Evolutionary conservation across 2,113 vertebrate genomes (phyloP).

Genomic region (Crotalus helleri): DNA sequence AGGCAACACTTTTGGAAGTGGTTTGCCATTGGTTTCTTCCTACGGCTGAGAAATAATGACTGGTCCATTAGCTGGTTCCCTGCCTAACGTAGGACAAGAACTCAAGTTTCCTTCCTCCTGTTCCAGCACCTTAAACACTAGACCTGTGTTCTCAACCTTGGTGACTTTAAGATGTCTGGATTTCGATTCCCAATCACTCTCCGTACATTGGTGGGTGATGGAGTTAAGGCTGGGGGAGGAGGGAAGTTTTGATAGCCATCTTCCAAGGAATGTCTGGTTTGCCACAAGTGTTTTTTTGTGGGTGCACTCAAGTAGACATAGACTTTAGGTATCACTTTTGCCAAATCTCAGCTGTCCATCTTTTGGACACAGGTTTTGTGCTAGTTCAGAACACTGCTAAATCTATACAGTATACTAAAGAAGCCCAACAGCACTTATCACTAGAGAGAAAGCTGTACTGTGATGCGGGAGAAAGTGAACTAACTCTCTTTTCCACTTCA

Average conservation of each 20-base stretch:
- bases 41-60: neutral
- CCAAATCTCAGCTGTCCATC: neutral
- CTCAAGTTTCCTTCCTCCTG: neutral
- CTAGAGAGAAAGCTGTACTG: neutral
- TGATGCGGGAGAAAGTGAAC: neutral
- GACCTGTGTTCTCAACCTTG: neutral
- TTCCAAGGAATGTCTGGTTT: neutral
- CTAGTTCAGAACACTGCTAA: neutral
- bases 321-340: neutral
- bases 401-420: neutral
- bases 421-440: neutral
- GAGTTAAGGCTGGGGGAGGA: neutral
- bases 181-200: neutral
- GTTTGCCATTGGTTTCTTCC: neutral
- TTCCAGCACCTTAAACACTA: neutral
- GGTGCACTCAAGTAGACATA: neutral
- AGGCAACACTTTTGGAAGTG: neutral
- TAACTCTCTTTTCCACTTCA: neutral
- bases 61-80: neutral
- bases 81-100: neutral
- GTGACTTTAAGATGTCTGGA: neutral
- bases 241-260: neutral
- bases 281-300: neutral
- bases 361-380: neutral
- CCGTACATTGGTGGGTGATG: neutral